These are phyloP conservation scores for Leptopterna dolabrata DNA, from an alignment of 2,888 invertebrate species.

Conservation along the genomic window DNA sequence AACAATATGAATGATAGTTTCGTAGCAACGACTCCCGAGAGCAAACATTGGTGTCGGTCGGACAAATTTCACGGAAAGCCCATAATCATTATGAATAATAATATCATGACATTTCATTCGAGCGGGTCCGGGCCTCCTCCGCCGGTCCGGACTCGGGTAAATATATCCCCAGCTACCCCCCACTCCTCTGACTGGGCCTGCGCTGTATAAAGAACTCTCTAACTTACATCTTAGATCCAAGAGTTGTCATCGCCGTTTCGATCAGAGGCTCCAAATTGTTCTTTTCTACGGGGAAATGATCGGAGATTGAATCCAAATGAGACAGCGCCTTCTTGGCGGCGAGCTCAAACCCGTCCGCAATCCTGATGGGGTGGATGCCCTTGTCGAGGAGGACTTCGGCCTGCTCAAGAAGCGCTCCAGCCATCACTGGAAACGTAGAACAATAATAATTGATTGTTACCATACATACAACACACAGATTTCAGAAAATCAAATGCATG, in stretches of 20 bases:
- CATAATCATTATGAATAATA: too few species aligned
- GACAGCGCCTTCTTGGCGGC: constrained; percentile 90
- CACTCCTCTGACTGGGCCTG: too few species aligned
- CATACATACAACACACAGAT: background rate
- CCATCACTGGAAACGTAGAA: constrained; percentile 71
- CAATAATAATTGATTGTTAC: background rate
- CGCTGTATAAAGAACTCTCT: too few species aligned
- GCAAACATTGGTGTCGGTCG: too few species aligned
- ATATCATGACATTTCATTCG: too few species aligned
- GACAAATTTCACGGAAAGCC: too few species aligned
- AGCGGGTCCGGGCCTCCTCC: too few species aligned
- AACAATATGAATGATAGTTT: too few species aligned
- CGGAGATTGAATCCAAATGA: constrained; percentile 88
- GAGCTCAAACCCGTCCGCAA: constrained; percentile 98
- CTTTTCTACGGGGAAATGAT: constrained; percentile 87
- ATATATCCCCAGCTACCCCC: too few species aligned
- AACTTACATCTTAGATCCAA: constrained; percentile 91
- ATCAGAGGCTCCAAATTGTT: constrained; percentile 89
- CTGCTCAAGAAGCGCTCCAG: constrained; percentile 93
- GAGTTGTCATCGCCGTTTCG: constrained; percentile 96
- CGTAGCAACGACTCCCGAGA: too few species aligned
- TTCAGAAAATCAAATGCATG: background rate
- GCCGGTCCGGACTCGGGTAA: too few species aligned
- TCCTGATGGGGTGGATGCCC: constrained; percentile 98
- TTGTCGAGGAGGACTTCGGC: constrained; percentile 92